Evolutionary conservation across 2,113 vertebrate genomes (phyloP), one percentile per base, ranked within the genome.

Genomic region (Salvelinus namaycush): DNA sequence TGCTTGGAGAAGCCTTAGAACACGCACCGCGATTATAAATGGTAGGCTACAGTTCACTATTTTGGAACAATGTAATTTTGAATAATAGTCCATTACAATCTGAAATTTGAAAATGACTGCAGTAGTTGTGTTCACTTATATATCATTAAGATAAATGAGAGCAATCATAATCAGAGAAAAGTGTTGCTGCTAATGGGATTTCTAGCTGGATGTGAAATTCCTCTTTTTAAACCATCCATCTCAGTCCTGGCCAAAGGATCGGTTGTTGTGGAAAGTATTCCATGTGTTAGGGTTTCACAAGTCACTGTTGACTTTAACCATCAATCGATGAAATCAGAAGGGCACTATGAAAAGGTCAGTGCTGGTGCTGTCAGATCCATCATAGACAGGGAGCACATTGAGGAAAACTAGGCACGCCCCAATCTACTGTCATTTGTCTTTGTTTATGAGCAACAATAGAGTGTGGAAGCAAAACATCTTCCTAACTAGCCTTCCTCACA

Each of bases 131-230:
- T 77, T 77, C 67, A 67, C 65, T 67, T 68, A 68, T 67, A 67
- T 68, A 39, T 70, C 69, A 70, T 70, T 76, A 60, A 70, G 69
- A 76, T 31, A 70, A 76, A 69, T 70, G 51, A 29, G 67, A 59
- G 39, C 51, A 49, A 48, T 67, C 39, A 67, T 67, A 29, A 74
- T 49, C 72, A 60, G 2, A 57, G 16, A 57, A 22, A 57, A 73
- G 54, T 11, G 57, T 62, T 62, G 29, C 20, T 59, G 29, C 57
- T 73, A 39, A 73, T 60, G 27, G 26, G 16, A 34, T 64, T 75
- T 48, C 9, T 31, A 16, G 65, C 65, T 67, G 65, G 5, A 67
- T 67, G 65, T 18, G 65, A 29, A 67, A 67, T 67, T 67, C 65
- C 26, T 67, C 65, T 26, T 67, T 76, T 57, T 24, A 67, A 67